Percentiles rank a stretch among this genome's conserved stretches.
Conservation (phyloP, 2,797 vertebrate genomes). For the Dendrocincla tyrannina region DNA sequence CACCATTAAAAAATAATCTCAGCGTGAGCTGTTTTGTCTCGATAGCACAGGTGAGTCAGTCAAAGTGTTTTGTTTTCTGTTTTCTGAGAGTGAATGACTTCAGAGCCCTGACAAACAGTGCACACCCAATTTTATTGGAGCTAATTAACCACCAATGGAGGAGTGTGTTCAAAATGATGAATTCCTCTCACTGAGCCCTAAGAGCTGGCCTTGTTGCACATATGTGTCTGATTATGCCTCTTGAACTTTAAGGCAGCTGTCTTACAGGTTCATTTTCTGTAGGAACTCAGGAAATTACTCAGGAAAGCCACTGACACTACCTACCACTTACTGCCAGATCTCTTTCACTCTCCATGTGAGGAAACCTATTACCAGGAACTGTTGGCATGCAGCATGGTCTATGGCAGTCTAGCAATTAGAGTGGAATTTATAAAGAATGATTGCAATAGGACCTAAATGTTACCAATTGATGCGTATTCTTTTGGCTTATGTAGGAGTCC, state of each 20-base stretch:
- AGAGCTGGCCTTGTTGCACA: constrained; percentile 46
- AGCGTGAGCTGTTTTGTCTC: neutral
- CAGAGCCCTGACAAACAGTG: neutral
- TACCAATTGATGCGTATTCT: neutral
- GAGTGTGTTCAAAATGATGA: constrained; percentile 38
- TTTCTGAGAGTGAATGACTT: neutral
- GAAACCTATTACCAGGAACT: neutral
- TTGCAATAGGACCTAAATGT: neutral
- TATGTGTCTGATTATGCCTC: constrained; percentile 60
- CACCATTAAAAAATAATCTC: neutral
- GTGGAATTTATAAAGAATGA: constrained; percentile 26
- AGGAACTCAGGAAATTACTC: constrained; percentile 65
- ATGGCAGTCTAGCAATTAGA: constrained; percentile 25
- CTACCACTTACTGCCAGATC: constrained; percentile 56
- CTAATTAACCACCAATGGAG: constrained; percentile 41
- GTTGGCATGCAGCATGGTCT: neutral
- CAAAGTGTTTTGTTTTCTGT: neutral
- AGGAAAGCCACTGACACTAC: constrained; percentile 64
- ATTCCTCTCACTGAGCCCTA: neutral
- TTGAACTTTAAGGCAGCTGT: constrained; percentile 53
- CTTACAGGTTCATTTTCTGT: constrained; percentile 56
- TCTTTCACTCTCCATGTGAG: constrained; percentile 23
- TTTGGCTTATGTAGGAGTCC: neutral
- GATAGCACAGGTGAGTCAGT: neutral
- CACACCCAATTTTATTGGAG: constrained; percentile 26